These are phyloP conservation scores for Sebastes wilsoni DNA, from an alignment of 2,797 vertebrate genomes.

Conservation along the genomic window DNA sequence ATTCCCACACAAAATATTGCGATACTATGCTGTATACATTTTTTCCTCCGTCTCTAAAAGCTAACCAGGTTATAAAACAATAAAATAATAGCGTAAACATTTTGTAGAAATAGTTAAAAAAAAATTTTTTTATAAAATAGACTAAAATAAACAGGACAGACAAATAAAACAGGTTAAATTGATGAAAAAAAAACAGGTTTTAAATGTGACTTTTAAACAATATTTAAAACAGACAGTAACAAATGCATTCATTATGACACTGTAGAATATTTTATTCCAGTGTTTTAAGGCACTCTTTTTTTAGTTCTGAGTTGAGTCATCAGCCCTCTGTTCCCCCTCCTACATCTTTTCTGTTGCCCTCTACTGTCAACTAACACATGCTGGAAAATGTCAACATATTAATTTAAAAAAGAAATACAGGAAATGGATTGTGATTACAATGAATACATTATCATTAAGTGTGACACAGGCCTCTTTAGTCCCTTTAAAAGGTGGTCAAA, in stretches of 20 bases:
- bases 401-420: not conserved
- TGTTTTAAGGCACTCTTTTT: conserved; percentile 3
- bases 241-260: not conserved
- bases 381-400: not conserved
- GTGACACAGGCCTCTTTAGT: not conserved
- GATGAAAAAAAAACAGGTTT: not conserved
- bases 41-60: not conserved
- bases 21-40: too few relatives aligned
- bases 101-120: not conserved
- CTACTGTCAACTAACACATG: not conserved
- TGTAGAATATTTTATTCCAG: not conserved
- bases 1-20: too few relatives aligned
- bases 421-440: not conserved
- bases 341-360: not conserved
- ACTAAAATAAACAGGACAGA: not conserved
- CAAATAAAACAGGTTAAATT: not conserved
- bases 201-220: too few relatives aligned
- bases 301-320: not conserved
- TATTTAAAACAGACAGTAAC: not conserved
- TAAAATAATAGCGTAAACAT: fast-evolving
- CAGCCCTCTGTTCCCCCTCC: not conserved
- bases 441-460: not conserved
- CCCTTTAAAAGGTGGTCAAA: not conserved
- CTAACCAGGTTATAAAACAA: not conserved
- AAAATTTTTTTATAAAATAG: not conserved